Percentiles rank a stretch among this genome's conserved stretches.
Conservation (phyloP, 1,140 invertebrate species). For the Pseudomyrmex sp. region DNA sequence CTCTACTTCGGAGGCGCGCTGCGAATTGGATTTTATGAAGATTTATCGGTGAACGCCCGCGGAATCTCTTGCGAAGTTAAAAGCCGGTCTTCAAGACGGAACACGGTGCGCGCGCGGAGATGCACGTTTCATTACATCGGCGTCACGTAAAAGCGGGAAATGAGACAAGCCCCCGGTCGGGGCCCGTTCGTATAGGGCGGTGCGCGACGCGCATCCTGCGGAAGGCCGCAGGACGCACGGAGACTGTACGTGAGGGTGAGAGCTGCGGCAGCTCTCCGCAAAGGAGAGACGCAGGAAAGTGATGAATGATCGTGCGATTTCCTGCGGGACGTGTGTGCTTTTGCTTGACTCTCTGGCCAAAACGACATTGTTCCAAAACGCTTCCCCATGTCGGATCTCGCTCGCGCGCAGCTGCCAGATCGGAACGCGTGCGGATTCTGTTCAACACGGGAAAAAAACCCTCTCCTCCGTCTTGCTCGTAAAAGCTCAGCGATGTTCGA, state of each 20-base stretch:
- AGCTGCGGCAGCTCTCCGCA: neutral
- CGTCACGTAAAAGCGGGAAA: conserved; percentile 43
- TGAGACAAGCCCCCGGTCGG: conserved; percentile 49
- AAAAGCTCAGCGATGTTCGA: conserved; percentile 17
- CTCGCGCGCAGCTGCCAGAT: conserved; percentile 58
- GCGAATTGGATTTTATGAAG: conserved; percentile 68
- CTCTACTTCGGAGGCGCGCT: neutral
- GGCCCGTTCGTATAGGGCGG: conserved; percentile 28
- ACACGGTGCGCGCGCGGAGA: conserved; percentile 53
- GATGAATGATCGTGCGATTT: conserved; percentile 66
- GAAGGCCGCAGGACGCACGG: neutral
- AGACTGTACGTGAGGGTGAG: neutral
- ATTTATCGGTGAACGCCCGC: conserved; percentile 64
- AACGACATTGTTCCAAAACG: conserved; percentile 70
- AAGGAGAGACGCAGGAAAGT: conserved; percentile 44
- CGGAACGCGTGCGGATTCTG: conserved; percentile 40
- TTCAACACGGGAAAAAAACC: neutral
- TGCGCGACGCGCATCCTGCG: conserved; percentile 29
- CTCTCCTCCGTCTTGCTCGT: neutral
- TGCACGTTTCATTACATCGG: conserved; percentile 66
- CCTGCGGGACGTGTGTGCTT: conserved; percentile 56
- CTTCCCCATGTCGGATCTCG: conserved; percentile 40
- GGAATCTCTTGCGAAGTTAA: conserved; percentile 47
- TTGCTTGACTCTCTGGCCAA: conserved; percentile 51
- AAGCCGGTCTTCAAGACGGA: conserved; percentile 38